Evolutionary conservation across 1,140 invertebrate genomes (phyloP), one percentile per base, ranked within the genome.

Genomic region (Cyrtorhinus lividipennis): DNA sequence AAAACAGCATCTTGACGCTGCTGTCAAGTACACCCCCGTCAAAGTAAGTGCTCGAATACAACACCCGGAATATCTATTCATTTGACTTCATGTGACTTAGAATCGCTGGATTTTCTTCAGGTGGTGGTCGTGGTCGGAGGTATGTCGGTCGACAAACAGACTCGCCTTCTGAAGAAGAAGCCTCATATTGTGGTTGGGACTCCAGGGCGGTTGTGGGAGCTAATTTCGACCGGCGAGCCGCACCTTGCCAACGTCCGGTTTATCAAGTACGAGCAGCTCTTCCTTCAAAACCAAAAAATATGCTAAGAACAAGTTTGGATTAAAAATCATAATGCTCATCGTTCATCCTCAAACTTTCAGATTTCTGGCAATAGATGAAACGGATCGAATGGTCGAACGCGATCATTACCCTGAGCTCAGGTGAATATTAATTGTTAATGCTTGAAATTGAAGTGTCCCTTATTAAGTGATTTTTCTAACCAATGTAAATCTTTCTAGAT

Each of bases 101-200:
- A n/a, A n/a, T n/a, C n/a, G n/a, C n/a, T n/a, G n/a, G n/a, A n/a
- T n/a, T n/a, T n/a, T n/a, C n/a, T 77, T 62, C 72, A 80, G 73
- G 74, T 92, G 70, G 64, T 58, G n/a, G 62, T 63, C 3, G 57
- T 65, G 38, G 64, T 65, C 59, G 94, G 94, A 13, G 94, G 94
- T 20, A 83, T 98, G 79, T 83, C 92, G 1, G 74, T 81, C 2
- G 86, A 95, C 48, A 98, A 98, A 71, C 95, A 99, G 74, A 84
- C 90, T 72, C 76, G 95, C 67, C 74, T 98, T 26, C 76, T 98
- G 2, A 81, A 75, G 0, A 83, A 82, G 67, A 66, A 65, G 2
- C 95, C 96, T 0, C 90, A 98, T 71, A 87, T 99, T 67, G 84
- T 98, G 18, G 90, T 99, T 56, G 95, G 91, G 0, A 98, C 95